phyloP scores from a whole-genome alignment of 2,113 vertebrate species.

The Myanophis thanlyinensis region DNA sequence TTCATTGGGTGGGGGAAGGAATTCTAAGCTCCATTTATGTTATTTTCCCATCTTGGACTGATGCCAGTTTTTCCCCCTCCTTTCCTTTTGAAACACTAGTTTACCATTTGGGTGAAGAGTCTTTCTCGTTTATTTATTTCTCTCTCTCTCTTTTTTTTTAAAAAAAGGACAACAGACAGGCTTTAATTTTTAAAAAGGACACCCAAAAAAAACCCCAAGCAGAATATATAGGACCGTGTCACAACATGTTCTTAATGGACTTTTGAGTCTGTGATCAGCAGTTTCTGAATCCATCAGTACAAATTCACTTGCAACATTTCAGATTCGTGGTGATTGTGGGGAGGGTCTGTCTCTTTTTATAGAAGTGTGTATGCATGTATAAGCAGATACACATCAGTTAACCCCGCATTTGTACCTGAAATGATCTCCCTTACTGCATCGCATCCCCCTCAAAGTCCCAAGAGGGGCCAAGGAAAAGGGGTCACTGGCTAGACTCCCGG shows the following conservation, averaged over 20 bases:
- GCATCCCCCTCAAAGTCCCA: not conserved
- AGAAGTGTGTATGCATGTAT: not conserved
- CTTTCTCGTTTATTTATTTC: not conserved
- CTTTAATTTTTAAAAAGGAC: not conserved
- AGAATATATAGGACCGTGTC: not conserved
- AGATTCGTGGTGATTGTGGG: not conserved
- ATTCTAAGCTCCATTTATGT: not conserved
- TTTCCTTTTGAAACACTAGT: not conserved
- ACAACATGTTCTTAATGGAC: not conserved
- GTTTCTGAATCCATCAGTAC: not conserved
- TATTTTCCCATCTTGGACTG: not conserved
- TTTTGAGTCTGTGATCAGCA: not conserved
- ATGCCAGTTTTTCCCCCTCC: not conserved
- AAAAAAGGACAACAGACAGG: not conserved
- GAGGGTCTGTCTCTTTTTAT: not conserved
- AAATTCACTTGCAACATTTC: not conserved
- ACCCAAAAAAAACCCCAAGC: not conserved
- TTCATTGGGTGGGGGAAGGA: not conserved
- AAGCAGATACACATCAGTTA: not conserved
- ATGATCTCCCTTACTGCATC: not conserved
- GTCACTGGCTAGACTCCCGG: not conserved
- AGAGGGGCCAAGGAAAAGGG: not conserved
- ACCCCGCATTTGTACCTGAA: not conserved
- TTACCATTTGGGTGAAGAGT: not conserved
- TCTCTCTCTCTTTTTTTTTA: conserved; percentile 7